These are phyloP conservation scores for Drosophila atroscutellata DNA, from an alignment of 2,888 invertebrate species.

Conservation along the genomic window DNA sequence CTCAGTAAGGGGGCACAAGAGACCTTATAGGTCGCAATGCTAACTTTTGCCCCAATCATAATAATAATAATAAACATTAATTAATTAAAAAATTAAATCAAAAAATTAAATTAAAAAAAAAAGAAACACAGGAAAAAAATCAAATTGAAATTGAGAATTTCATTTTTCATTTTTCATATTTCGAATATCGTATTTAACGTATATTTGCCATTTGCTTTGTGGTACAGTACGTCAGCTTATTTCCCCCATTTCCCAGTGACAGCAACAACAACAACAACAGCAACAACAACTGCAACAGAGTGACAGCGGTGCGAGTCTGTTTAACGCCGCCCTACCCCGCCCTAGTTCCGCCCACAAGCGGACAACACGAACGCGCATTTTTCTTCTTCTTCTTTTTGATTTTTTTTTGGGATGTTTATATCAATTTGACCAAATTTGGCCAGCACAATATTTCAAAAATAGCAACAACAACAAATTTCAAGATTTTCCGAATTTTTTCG, in stretches of 20 bases:
- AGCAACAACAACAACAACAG: not conserved
- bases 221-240: constrained; percentile 15
- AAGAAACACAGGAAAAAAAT: constrained; percentile 5
- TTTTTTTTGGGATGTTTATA: constrained; percentile 57
- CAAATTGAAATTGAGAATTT: constrained; percentile 4
- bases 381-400: not conserved
- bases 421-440: constrained; percentile 76
- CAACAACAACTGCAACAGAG: constrained; percentile 23
- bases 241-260: constrained; percentile 2
- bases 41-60: no score
- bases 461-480: constrained; percentile 18
- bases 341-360: not conserved
- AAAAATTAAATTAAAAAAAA: not conserved
- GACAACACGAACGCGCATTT: not conserved
- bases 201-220: not conserved
- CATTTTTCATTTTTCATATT: not conserved
- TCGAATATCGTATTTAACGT: not conserved
- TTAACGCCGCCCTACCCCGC: not conserved
- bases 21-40: no score
- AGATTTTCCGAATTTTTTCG: constrained; percentile 36
- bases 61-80: constrained; percentile 1
- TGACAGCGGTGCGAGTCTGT: constrained; percentile 30
- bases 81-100: not conserved
- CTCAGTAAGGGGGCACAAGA: no score
- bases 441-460: constrained; percentile 60